A percentile compares a stretch with the other conserved stretches of the same genome.
Evolutionary conservation across 1,140 invertebrate genomes (phyloP).

Genomic region (Caenorhabditis remanei): DNA sequence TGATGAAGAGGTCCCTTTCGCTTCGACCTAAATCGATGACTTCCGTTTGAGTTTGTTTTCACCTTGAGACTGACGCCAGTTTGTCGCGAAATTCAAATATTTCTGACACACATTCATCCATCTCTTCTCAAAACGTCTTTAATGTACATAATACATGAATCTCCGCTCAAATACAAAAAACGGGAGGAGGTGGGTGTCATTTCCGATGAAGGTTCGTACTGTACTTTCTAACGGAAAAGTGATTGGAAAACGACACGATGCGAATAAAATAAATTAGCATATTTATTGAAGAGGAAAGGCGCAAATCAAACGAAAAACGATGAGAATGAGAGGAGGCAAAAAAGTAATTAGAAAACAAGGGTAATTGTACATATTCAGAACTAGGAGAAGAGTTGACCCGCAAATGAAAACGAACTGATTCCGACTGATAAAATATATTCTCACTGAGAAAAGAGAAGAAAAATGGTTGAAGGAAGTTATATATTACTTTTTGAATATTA

Average conservation of each 20-base stretch:
- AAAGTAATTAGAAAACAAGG: conserved; percentile 35
- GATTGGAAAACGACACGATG: conserved; percentile 39
- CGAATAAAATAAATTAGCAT: conserved; percentile 49
- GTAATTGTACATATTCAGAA: conserved; percentile 12
- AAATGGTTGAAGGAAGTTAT: background rate
- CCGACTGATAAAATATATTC: conserved; percentile 9
- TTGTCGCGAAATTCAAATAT: conserved; percentile 53
- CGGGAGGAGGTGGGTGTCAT: background rate
- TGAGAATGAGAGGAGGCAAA: background rate
- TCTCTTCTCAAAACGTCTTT: background rate
- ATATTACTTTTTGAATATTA: conserved; percentile 22
- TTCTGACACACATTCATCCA: conserved; percentile 20
- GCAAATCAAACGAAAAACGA: conserved; percentile 5
- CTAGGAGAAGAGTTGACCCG: background rate
- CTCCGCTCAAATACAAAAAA: background rate
- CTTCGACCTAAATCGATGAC: conserved; percentile 35
- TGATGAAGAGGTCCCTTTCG: background rate
- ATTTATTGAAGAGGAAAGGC: conserved; percentile 30
- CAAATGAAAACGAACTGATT: conserved; percentile 39
- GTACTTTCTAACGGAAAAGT: conserved; percentile 48
- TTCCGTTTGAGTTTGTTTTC: conserved; percentile 30
- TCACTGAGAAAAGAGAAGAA: background rate
- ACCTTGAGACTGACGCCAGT: conserved; percentile 48
- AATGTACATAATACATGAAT: conserved; percentile 10
- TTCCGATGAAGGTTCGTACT: conserved; percentile 32